Base-by-base conservation (phyloP, 2,113 vertebrate genomes). In the Pao palembangensis region DNA sequence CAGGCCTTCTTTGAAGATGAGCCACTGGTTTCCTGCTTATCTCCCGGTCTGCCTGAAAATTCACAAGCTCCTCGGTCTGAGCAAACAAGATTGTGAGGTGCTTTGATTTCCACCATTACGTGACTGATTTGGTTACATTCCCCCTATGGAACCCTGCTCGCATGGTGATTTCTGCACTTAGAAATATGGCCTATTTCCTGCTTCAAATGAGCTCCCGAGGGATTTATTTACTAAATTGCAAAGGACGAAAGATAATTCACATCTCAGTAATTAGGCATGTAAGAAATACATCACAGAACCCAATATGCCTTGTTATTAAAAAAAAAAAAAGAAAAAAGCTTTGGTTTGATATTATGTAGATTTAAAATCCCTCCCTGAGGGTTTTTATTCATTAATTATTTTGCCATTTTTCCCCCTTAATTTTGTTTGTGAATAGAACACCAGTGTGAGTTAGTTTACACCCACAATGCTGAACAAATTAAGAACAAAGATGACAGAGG, bases 311-410 rank as follows among this genome's bases (percentile, higher is more conserved):
- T 81, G 71, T 89, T 88, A 87, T 85, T 80, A 82, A 78, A 82
- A n/a, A 83, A 86, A 78, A 63, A 61, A 83, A 83, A 80, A 64
- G 75, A 63, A 61, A 83, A 83, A 80, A 64, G 75, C 86, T 70
- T 77, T 49, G 67, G 86, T 86, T 89, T 90, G 84, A 91, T 85
- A 81, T 87, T 86, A 91, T 89, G 87, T 84, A 86, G 86, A 90
- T 90, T 87, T 85, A 83, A 88, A 90, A 81, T 66, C 73, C 56
- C 71, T 79, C 85, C 80, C 80, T 66, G 66, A 76, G 85, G 81
- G 76, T 68, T 80, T 84, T 79, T 72, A 81, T 87, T 88, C 57
- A 83, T 85, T 86, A 71, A 82, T 89, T 81, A 88, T 88, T 87
- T 87, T 55, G 20, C 60, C 0, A 0, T 31, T 23, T 64, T 57